These are phyloP conservation scores for Myocastor coypus DNA, from an alignment of 2,113 vertebrate species.

Conservation along the genomic window DNA sequence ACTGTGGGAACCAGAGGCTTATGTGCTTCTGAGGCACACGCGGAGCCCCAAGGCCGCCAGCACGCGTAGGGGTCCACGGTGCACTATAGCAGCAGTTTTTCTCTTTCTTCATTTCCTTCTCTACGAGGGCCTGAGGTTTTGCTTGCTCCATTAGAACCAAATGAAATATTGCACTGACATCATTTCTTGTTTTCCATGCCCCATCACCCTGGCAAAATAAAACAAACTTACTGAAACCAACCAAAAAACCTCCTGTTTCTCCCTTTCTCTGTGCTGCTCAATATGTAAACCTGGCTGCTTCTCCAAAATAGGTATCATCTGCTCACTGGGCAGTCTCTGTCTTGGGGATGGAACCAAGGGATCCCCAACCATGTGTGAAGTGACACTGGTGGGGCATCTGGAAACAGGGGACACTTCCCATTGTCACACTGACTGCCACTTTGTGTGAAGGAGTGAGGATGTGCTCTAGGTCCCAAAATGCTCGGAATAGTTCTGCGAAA, in stretches of 20 bases:
- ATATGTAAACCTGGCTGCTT: background rate
- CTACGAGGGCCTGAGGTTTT: background rate
- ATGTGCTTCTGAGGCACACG: background rate
- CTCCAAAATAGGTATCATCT: background rate
- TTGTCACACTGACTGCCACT: background rate
- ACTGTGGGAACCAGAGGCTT: background rate
- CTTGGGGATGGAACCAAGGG: background rate
- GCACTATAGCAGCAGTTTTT: background rate
- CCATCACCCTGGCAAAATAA: background rate
- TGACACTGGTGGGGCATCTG: rapidly evolving
- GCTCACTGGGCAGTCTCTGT: background rate
- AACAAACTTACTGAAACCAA: background rate
- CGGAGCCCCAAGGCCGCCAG: background rate
- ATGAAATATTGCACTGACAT: background rate
- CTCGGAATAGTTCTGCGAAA: background rate
- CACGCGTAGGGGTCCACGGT: background rate
- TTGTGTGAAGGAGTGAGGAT: background rate
- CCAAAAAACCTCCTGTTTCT: background rate
- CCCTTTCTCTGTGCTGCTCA: background rate
- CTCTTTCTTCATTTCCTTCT: background rate
- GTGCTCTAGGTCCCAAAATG: background rate
- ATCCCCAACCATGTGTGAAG: background rate
- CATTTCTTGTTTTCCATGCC: background rate
- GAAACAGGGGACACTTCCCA: background rate
- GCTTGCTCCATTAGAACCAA: background rate